Conservation (phyloP, 2,888 invertebrate genomes). For the Dione juno region DNA sequence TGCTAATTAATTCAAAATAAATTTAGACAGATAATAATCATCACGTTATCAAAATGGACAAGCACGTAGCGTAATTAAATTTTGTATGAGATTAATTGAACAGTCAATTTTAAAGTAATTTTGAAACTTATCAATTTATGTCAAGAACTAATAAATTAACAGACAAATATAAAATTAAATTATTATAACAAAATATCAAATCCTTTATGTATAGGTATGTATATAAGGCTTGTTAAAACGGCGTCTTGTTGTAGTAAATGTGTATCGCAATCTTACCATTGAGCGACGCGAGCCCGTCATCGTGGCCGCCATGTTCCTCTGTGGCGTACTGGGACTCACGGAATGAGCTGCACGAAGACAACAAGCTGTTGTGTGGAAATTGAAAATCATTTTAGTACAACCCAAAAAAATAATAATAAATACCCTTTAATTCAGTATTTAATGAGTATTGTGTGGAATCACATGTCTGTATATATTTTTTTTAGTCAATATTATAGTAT, state of each 20-base stretch:
- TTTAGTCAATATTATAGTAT: too few species aligned
- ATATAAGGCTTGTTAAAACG: too few species aligned
- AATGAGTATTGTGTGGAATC: too few species aligned
- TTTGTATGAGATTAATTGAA: not conserved
- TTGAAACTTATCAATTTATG: not conserved
- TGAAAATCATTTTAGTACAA: not conserved
- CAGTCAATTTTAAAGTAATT: not conserved
- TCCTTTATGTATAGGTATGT: too few species aligned
- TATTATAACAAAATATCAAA: too few species aligned
- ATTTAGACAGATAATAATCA: not conserved
- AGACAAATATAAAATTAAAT: not conserved
- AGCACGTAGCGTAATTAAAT: not conserved
- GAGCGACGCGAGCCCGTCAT: constrained; percentile 80
- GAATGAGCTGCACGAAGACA: constrained; percentile 93
- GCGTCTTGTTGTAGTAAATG: constrained; percentile 5
- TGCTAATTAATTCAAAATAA: not conserved
- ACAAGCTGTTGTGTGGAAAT: constrained; percentile 80
- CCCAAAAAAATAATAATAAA: not conserved
- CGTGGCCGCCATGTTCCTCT: constrained; percentile 85
- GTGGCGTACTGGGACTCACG: constrained; percentile 89
- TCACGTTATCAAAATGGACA: not conserved
- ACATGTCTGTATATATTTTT: too few species aligned
- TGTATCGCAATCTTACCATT: constrained; percentile 62
- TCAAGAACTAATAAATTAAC: not conserved
- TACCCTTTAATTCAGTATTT: too few species aligned